Conservation (phyloP, 2,888 invertebrate species). For the Aporophyla nigra region DNA sequence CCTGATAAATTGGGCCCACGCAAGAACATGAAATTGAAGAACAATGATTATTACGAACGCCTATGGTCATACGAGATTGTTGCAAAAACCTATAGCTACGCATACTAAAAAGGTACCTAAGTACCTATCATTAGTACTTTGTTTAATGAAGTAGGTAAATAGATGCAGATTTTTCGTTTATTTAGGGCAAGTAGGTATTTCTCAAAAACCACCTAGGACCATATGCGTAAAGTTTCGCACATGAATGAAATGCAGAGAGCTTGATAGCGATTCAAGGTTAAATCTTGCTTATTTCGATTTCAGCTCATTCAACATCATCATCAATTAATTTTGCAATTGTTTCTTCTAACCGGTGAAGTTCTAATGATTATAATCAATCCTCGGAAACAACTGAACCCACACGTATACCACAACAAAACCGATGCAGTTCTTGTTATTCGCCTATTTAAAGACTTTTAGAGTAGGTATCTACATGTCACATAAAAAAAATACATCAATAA, state of each 20-base stretch:
- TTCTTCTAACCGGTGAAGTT: neutral
- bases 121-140: neutral
- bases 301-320: constrained; percentile 9
- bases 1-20: constrained; percentile 43
- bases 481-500: neutral
- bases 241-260: neutral
- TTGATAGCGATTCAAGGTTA: neutral
- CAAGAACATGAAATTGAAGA: constrained; percentile 28
- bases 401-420: neutral
- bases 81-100: constrained; percentile 14
- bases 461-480: neutral
- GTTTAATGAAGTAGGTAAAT: neutral
- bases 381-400: neutral
- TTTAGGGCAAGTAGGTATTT: neutral
- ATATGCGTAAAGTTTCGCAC: too few relatives aligned
- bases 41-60: constrained; percentile 42
- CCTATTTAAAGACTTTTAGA: neutral
- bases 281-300: constrained; percentile 5
- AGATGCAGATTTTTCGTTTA: neutral
- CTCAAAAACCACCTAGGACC: neutral
- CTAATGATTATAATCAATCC: neutral
- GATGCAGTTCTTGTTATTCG: neutral
- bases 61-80: constrained; percentile 22
- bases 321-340: neutral
- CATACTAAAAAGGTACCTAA: neutral